These are phyloP conservation scores for Gadus chalcogrammus DNA, from an alignment of 2,113 vertebrate genomes.

Conservation along the genomic window DNA sequence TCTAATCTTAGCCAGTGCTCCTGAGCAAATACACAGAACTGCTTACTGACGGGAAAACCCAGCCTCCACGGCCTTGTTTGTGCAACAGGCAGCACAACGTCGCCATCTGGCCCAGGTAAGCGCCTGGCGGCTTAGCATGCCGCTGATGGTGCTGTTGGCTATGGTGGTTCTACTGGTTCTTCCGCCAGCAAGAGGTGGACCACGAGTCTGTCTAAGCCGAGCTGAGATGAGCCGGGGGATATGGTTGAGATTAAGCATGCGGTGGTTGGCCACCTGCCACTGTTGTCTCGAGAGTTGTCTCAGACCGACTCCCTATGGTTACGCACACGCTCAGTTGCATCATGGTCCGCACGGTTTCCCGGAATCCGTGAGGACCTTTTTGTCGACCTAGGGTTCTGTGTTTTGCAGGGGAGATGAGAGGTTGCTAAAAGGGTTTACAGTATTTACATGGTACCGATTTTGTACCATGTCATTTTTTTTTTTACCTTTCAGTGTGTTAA, in stretches of 20 bases:
- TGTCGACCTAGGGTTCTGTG: no score
- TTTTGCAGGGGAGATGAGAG: no score
- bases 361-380: background rate
- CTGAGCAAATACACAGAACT: slow-evolving; percentile 3
- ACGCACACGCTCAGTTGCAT: no score
- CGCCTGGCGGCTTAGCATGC: slow-evolving; percentile 59
- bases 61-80: slow-evolving; percentile 22
- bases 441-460: background rate
- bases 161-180: slow-evolving; percentile 7
- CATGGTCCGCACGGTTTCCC: no score
- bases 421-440: no score
- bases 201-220: slow-evolving; percentile 46
- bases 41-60: slow-evolving; percentile 20
- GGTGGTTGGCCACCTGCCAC: slow-evolving; percentile 55
- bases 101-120: background rate
- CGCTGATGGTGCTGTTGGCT: background rate
- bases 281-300: background rate
- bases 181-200: slow-evolving; percentile 48
- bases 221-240: slow-evolving; percentile 55
- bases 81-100: background rate
- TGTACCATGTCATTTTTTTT: background rate
- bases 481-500: background rate
- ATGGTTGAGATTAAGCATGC: slow-evolving; percentile 60
- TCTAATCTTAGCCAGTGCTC: background rate
- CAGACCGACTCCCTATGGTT: no score